Evolutionary conservation across 2,888 invertebrate species (phyloP).

Genomic region (Lochmaea capreae): DNA sequence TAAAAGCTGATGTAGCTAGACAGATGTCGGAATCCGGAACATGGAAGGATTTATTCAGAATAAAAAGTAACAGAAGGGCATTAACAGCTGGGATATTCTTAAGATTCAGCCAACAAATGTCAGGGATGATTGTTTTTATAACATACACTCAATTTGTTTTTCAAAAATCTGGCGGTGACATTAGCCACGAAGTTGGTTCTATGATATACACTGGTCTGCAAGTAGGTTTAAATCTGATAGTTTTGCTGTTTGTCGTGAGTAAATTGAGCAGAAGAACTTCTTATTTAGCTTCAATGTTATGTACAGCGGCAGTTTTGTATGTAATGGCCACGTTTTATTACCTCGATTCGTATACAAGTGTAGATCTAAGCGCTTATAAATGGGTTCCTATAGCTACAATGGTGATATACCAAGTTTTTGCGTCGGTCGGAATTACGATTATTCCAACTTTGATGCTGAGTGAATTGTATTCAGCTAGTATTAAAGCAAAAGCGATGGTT

Average conservation of each 20-base stretch:
- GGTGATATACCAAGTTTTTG: conserved; percentile 53
- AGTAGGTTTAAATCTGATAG: conserved; percentile 44
- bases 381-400: conserved; percentile 57
- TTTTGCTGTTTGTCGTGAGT: conserved; percentile 51
- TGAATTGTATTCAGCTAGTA: conserved; percentile 58
- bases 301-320: background rate
- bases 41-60: conserved; percentile 56
- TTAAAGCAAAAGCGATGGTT: conserved; percentile 57
- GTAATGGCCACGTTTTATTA: conserved; percentile 49
- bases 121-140: conserved; percentile 55
- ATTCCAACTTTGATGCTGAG: conserved; percentile 58
- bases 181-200: conserved; percentile 55
- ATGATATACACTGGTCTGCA: conserved; percentile 53
- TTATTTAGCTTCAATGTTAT: conserved; percentile 49
- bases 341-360: conserved; percentile 35
- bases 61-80: conserved; percentile 55
- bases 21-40: conserved; percentile 58
- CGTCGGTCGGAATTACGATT: conserved; percentile 53
- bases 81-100: conserved; percentile 54
- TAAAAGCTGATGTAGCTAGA: conserved; percentile 54
- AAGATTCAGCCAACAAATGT: conserved; percentile 57
- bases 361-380: conserved; percentile 23
- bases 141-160: conserved; percentile 59
- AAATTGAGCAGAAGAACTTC: conserved; percentile 55
- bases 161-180: conserved; percentile 56